A percentile compares a stretch with the other conserved stretches of the same genome.
These are phyloP conservation scores for Agelaius phoeniceus DNA, from an alignment of 2,113 vertebrate species.

Conservation along the genomic window DNA sequence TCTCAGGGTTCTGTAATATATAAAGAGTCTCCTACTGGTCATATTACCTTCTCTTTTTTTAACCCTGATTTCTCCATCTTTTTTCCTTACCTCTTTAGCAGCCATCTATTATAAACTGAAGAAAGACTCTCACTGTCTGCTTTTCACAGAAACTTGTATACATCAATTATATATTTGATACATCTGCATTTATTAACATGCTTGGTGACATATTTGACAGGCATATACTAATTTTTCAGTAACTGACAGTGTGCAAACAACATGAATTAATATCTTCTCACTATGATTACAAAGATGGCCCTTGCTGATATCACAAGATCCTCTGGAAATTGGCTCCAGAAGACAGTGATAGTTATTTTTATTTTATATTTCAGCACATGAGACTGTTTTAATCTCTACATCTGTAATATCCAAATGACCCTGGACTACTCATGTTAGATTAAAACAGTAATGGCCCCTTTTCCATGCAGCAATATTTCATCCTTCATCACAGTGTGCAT, in stretches of 20 bases:
- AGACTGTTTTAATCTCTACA: slow-evolving; percentile 37
- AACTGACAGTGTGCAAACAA: not conserved
- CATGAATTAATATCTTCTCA: not conserved
- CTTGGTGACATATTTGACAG: not conserved
- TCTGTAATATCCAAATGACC: slow-evolving; percentile 50
- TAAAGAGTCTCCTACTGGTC: not conserved
- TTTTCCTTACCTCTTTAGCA: not conserved
- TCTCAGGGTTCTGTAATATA: not conserved
- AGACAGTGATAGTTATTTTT: slow-evolving; percentile 29
- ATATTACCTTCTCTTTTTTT: not conserved
- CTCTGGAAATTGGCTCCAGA: slow-evolving; percentile 1
- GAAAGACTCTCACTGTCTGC: not conserved
- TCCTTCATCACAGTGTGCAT: not conserved
- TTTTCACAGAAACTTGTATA: not conserved
- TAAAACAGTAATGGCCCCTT: slow-evolving; percentile 5
- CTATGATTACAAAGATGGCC: not conserved
- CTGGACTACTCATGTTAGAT: slow-evolving; percentile 29
- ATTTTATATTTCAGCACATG: slow-evolving; percentile 26
- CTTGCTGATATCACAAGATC: not conserved
- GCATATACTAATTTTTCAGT: not conserved
- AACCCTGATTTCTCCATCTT: not conserved
- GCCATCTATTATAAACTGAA: not conserved
- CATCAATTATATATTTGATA: not conserved
- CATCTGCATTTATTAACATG: not conserved
- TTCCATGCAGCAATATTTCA: not conserved